These are phyloP conservation scores for Butorides virescens DNA, from an alignment of 2,113 vertebrate genomes.

Conservation along the genomic window DNA sequence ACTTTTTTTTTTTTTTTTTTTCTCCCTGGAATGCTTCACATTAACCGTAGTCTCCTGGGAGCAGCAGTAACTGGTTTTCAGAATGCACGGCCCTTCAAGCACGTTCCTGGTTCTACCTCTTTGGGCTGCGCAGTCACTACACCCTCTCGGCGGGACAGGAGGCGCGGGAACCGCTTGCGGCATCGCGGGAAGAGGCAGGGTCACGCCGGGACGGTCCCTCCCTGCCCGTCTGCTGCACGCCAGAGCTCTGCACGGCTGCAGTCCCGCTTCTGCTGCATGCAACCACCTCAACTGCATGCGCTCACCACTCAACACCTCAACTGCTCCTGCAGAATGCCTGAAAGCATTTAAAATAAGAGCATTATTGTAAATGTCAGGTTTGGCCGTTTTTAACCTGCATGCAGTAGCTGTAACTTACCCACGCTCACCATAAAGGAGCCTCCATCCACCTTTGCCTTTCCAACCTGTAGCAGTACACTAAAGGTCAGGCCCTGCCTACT, in stretches of 20 bases:
- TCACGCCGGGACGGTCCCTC: accelerated
- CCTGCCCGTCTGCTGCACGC: not conserved
- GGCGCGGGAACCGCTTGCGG: not conserved
- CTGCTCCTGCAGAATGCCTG: not conserved
- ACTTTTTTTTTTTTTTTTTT: accelerated
- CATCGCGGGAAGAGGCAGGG: not conserved
- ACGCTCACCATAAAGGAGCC: too few relatives aligned
- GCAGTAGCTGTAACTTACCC: not conserved
- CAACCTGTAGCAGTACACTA: not conserved
- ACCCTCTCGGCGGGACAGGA: accelerated
- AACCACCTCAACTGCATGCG: not conserved
- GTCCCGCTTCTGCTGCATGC: not conserved
- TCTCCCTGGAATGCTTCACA: not conserved
- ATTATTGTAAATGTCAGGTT: not conserved
- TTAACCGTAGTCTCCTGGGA: not conserved
- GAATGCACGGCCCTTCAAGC: not conserved
- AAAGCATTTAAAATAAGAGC: not conserved
- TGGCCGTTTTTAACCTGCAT: not conserved
- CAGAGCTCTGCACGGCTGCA: not conserved
- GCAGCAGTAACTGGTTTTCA: not conserved
- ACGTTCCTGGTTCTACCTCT: accelerated
- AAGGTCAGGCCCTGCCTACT: not conserved
- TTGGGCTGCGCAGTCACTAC: not conserved
- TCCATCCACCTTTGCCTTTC: not conserved
- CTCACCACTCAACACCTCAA: accelerated